phyloP scores from a whole-genome alignment of 2,888 invertebrate genomes.

The Phorcus lineatus region DNA sequence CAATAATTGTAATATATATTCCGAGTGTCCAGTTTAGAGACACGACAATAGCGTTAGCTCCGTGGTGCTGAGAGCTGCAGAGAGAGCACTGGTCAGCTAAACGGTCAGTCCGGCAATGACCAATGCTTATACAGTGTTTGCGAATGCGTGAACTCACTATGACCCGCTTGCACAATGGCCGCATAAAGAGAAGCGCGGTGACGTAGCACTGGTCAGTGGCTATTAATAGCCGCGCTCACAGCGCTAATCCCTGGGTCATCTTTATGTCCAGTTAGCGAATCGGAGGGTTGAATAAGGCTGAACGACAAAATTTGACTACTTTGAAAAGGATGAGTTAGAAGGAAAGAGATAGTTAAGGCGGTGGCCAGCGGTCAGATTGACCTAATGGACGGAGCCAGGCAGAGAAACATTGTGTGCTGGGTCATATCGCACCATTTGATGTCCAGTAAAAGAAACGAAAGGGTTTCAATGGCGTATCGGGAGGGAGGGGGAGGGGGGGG shows the following conservation, averaged over 20 bases:
- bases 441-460: too few relatives aligned
- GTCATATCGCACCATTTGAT: background rate
- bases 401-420: constrained; percentile 1
- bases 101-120: constrained; percentile 54
- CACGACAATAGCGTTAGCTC: too few relatives aligned
- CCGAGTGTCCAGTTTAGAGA: too few relatives aligned
- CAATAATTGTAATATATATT: too few relatives aligned
- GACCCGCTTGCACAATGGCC: constrained; percentile 65
- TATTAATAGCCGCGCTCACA: constrained; percentile 10
- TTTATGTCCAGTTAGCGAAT: background rate
- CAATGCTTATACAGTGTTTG: constrained; percentile 63
- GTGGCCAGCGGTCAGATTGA: background rate
- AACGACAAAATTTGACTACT: background rate
- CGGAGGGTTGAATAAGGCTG: background rate
- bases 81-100: constrained; percentile 29
- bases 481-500: background rate
- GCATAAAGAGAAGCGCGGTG: constrained; percentile 59
- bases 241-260: constrained; percentile 9
- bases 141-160: constrained; percentile 57
- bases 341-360: background rate
- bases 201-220: constrained; percentile 34
- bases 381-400: background rate
- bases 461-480: background rate
- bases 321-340: background rate
- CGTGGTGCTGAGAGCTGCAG: too few relatives aligned